Evolutionary conservation across 2,797 vertebrate species (phyloP).

Genomic region (Mus spretus): DNA sequence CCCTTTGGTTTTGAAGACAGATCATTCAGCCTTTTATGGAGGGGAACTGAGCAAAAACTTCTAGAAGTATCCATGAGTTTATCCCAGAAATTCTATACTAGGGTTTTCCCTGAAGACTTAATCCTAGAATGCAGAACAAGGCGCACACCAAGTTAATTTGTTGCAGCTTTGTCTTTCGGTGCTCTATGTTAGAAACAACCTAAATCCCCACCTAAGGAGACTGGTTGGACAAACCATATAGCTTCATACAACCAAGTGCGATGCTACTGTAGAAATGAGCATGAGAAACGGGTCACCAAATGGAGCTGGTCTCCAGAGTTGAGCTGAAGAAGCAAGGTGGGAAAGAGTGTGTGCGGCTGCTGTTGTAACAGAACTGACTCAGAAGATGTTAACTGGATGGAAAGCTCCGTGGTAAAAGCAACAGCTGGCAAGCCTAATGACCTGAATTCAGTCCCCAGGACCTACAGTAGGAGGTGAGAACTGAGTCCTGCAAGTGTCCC

Average conservation of each 20-base stretch:
- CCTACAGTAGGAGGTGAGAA: neutral
- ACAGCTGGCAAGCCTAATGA: neutral
- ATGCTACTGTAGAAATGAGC: neutral
- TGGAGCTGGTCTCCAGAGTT: neutral
- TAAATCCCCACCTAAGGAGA: neutral
- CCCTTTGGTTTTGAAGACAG: neutral
- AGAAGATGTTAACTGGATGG: neutral
- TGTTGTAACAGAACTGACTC: neutral
- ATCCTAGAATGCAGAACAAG: neutral
- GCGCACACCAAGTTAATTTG: accelerated
- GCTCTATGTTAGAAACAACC: neutral
- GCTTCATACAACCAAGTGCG: accelerated
- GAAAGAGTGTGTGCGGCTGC: accelerated
- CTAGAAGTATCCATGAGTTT: neutral
- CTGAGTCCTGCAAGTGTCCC: neutral
- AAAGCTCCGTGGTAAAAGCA: neutral
- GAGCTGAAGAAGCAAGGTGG: neutral
- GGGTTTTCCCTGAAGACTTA: neutral
- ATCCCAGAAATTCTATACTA: neutral
- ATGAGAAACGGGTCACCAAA: accelerated
- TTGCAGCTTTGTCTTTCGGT: neutral
- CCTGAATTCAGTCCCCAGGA: neutral
- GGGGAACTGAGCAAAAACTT: neutral
- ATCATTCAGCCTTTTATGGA: accelerated
- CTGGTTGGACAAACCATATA: accelerated